Evolutionary conservation across 2,797 vertebrate genomes (phyloP), one percentile per base, ranked within the genome.

Genomic region (Periparus ater): DNA sequence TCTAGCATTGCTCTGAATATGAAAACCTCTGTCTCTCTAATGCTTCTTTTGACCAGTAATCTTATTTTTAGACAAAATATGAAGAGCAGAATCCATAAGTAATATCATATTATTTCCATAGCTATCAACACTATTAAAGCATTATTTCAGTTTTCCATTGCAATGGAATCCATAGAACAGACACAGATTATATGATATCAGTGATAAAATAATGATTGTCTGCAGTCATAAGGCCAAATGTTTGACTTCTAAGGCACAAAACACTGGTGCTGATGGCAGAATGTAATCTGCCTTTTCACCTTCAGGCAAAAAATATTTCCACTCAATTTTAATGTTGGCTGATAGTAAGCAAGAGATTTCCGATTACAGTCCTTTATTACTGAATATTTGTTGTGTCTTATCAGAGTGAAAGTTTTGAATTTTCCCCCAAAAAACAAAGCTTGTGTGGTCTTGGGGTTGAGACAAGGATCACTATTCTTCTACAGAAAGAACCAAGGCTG

Each of bases 71-170:
- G 74, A 66, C 29, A 88, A 94, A 83, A 78, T 55, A 80, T 29
- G 61, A 65, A 48, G 11, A 72, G 20, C 25, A 61, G 54, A 80
- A 82, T 80, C 29, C 7, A 9, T 81, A 80, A 65, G 11, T 36
- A 61, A 80, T 45, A 29, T 17, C 83, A 87, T 10, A 30, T 12
- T 4, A 27, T 78, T 78, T 82, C 63, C 23, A 58, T 27, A 62
- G 29, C 61, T 83, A 27, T 89, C 51, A 68, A 82, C 18, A 42
- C 27, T 66, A 80, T 75, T 91, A 85, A 88, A 83, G 20, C 14
- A 67, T 83, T 85, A 71, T 88, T 85, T 85, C 72, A 81, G 61
- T 78, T 92, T 92, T 81, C 65, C 34, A 30, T 73, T 75, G 54
- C 57, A 77, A 21, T 32, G 34, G 20, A n/a, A 87, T 50, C 63